These are phyloP conservation scores for Telenomus remus DNA, from an alignment of 1,140 invertebrate species.

Conservation along the genomic window DNA sequence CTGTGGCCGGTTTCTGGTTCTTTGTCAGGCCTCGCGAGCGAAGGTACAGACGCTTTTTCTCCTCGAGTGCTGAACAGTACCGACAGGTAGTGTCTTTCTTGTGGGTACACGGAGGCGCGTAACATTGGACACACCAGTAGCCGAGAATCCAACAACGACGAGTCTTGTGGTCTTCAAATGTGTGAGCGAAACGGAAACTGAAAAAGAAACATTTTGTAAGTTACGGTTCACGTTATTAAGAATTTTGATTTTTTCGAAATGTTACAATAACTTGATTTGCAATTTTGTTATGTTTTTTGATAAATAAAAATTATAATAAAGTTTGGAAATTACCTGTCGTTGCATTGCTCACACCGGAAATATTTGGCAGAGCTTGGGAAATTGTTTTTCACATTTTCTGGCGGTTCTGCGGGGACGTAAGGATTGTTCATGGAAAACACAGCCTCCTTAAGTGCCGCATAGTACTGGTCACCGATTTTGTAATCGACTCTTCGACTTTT, in stretches of 20 bases:
- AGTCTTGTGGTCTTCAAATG: constrained; percentile 62
- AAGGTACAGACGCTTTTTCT: constrained; percentile 60
- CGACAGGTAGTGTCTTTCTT: constrained; percentile 32
- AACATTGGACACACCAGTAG: constrained; percentile 66
- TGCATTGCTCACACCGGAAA: constrained; percentile 65
- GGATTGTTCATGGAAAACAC: constrained; percentile 60
- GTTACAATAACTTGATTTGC: too few species aligned
- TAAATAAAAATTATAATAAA: too few species aligned
- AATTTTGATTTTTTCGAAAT: constrained; percentile 1
- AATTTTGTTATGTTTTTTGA: too few species aligned
- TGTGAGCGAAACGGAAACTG: constrained; percentile 64
- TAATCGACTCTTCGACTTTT: constrained; percentile 57
- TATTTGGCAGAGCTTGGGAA: constrained; percentile 21
- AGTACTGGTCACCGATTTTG: constrained; percentile 60
- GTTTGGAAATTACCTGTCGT: constrained; percentile 61
- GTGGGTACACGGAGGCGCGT: constrained; percentile 58
- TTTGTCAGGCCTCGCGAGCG: constrained; percentile 50
- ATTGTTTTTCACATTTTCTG: constrained; percentile 51
- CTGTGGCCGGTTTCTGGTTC: constrained; percentile 55
- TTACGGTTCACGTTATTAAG: background rate
- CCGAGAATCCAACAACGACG: constrained; percentile 68
- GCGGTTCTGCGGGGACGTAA: constrained; percentile 60
- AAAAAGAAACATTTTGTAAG: constrained; percentile 17
- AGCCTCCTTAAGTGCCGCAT: constrained; percentile 59
- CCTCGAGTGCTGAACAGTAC: constrained; percentile 40